Evolutionary conservation across 2,888 invertebrate genomes (phyloP).

Genomic region (Stenoptilia bipunctidactyla): DNA sequence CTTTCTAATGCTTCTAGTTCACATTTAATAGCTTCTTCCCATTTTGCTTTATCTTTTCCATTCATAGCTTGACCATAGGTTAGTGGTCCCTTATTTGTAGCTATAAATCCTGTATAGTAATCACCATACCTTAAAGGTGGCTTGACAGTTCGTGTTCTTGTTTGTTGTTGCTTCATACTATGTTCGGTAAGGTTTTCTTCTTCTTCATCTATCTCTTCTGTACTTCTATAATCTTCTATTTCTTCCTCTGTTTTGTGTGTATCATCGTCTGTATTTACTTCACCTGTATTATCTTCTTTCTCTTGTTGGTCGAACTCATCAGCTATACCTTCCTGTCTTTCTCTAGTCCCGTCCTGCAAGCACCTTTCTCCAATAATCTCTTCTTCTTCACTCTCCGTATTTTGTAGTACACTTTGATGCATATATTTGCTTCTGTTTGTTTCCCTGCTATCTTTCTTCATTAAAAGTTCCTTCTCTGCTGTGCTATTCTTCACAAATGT

Average conservation of each 20-base stretch:
- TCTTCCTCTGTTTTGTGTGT: too few species aligned
- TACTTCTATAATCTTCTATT: too few species aligned
- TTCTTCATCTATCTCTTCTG: too few species aligned
- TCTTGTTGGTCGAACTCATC: too few species aligned
- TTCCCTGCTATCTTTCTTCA: neutral
- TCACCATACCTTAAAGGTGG: too few species aligned
- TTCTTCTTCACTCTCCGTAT: neutral
- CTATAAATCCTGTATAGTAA: too few species aligned
- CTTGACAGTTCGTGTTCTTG: too few species aligned
- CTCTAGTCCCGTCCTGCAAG: neutral
- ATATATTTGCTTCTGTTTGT: neutral
- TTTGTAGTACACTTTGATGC: neutral
- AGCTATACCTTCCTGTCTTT: slow-evolving; percentile 1
- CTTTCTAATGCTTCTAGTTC: slow-evolving; percentile 12
- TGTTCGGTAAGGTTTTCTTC: too few species aligned
- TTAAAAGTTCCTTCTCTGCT: neutral
- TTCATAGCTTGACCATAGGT: slow-evolving; percentile 9
- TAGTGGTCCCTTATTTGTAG: slow-evolving; percentile 3
- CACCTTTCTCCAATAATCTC: neutral
- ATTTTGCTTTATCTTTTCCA: slow-evolving; percentile 9
- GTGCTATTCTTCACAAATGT: neutral
- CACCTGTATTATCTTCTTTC: too few species aligned
- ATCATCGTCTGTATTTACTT: too few species aligned
- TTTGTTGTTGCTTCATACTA: too few species aligned
- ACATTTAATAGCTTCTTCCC: slow-evolving; percentile 13